A percentile compares a stretch with the other conserved stretches of the same genome.
Evolutionary conservation across 2,888 invertebrate genomes (phyloP).

Genomic region (Mythimna pallens): DNA sequence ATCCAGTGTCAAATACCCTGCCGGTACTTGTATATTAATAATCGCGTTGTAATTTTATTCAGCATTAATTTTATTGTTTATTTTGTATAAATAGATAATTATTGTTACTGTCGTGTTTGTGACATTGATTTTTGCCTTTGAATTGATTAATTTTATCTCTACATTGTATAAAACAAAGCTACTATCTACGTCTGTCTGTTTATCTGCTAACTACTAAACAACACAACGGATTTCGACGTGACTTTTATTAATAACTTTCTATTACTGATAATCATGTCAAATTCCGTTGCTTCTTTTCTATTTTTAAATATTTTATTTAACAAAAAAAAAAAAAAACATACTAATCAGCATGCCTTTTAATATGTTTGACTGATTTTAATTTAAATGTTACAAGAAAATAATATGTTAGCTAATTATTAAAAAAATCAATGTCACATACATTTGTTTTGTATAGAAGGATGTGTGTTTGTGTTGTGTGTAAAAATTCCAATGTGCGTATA

Average conservation of each 20-base stretch:
- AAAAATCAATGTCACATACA: conserved; percentile 51
- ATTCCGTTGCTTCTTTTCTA: too few relatives aligned
- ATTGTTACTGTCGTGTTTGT: conserved; percentile 36
- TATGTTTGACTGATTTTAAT: conserved; percentile 51
- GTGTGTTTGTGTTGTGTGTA: conserved; percentile 63
- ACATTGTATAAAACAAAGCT: too few relatives aligned
- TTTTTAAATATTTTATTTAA: conserved; percentile 25
- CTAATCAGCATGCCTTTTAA: conserved; percentile 24
- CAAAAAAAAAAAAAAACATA: conserved; percentile 9
- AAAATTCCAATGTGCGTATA: conserved; percentile 67
- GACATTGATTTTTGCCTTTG: conserved; percentile 48
- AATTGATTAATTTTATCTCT: conserved; percentile 17
- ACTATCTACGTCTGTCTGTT: too few relatives aligned
- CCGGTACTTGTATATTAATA: conserved; percentile 53
- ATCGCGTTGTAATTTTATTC: conserved; percentile 37
- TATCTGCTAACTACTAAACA: too few relatives aligned
- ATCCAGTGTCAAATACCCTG: conserved; percentile 37
- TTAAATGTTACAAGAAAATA: conserved; percentile 35
- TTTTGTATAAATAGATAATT: conserved; percentile 60
- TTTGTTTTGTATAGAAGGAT: conserved; percentile 62
- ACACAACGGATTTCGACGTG: too few relatives aligned
- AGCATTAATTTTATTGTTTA: conserved; percentile 52
- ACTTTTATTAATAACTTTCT: too few relatives aligned
- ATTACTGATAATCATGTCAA: too few relatives aligned
- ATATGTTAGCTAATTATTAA: conserved; percentile 2